A percentile compares a stretch with the other conserved stretches of the same genome.
These are phyloP conservation scores for Tetanocera ferruginea DNA, from an alignment of 2,888 invertebrate genomes.

Conservation along the genomic window DNA sequence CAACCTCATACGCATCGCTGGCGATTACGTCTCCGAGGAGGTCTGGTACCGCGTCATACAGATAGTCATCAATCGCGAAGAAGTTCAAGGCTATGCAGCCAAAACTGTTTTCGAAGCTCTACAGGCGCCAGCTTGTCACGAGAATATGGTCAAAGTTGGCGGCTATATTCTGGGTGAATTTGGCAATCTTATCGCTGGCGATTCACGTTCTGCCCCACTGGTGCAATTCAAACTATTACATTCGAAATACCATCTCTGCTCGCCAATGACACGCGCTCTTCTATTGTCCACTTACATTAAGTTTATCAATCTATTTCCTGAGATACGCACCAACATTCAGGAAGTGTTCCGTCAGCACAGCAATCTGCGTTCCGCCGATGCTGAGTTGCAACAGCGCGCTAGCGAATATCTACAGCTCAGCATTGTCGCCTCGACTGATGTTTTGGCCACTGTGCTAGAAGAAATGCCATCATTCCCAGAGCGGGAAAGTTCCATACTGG, in stretches of 20 bases:
- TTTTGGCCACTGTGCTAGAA: slow-evolving; percentile 96
- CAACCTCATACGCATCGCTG: slow-evolving; percentile 98
- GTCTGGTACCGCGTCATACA: slow-evolving; percentile 99
- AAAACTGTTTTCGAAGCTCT: slow-evolving; percentile 99
- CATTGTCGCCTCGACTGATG: slow-evolving; percentile 96
- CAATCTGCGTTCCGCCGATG: slow-evolving; percentile 97
- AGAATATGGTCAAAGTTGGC: slow-evolving; percentile 99
- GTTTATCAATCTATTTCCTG: slow-evolving; percentile 98
- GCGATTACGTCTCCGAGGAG: slow-evolving; percentile 99
- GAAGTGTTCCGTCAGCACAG: slow-evolving; percentile 95
- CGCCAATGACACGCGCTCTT: slow-evolving; percentile 95
- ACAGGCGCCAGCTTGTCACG: slow-evolving; percentile 99
- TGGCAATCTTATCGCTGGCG: slow-evolving; percentile 99
- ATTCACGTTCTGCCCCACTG: slow-evolving; percentile 94
- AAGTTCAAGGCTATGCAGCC: slow-evolving; percentile 99
- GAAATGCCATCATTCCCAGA: slow-evolving; percentile 99
- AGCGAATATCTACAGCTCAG: slow-evolving; percentile 98
- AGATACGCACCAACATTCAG: slow-evolving; percentile 96
- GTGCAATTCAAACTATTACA: slow-evolving; percentile 98
- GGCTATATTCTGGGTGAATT: slow-evolving; percentile 99
- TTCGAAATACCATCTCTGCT: slow-evolving; percentile 99
- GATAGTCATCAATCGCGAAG: slow-evolving; percentile 99
- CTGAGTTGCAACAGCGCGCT: slow-evolving; percentile 97
- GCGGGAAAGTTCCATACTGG: slow-evolving; percentile 96
- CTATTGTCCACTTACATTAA: slow-evolving; percentile 98